Evolutionary conservation across 2,113 vertebrate species (phyloP), one percentile per base, ranked within the genome.

Genomic region (Reinhardtius hippoglossoides): DNA sequence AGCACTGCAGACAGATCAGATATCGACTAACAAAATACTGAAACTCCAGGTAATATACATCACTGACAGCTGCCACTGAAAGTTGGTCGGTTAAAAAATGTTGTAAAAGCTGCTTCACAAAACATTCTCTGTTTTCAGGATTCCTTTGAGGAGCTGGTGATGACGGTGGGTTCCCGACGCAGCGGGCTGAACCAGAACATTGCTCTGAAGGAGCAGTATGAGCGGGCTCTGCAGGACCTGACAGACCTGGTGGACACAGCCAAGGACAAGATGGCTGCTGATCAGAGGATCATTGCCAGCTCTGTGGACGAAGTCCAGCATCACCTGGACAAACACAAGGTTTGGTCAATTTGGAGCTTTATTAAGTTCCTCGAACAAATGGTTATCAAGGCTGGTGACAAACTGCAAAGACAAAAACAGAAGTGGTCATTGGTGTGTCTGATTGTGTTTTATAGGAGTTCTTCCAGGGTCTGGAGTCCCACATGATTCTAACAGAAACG

Each of bases 241-340:
- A 86, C 91, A 0, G 98, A 98, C 82, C 91, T 99, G 62, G 92
- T 97, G 24, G 97, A 99, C 91, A 99, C 97, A 0, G 98, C 97
- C 3, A 95, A 94, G 74, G 97, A 98, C 81, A 99, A 99, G 92
- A 97, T 97, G 95, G 91, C 96, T 26, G 94, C 95, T 1, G 95
- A 96, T 86, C 96, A 96, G 77, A 96, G 96, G 88, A 94, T 96
- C 61, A 93, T 96, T 0, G 96, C 96, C 78, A 94, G 92, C 66
- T 98, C 96, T 31, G 96, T 94, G 57, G 94, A 96, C 10, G 97
- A 99, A 73, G 92, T 99, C 63, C 95, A 89, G 1, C 92, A 84
- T 0, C 93, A 96, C n/a, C 94, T 99, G 48, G 92, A 96, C 83
- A 99, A 99, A 82, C 97, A 99, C 78, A 99, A 99, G 95, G 98